Conservation (phyloP, 2,113 vertebrate species). For the Gobiocypris rarus region DNA sequence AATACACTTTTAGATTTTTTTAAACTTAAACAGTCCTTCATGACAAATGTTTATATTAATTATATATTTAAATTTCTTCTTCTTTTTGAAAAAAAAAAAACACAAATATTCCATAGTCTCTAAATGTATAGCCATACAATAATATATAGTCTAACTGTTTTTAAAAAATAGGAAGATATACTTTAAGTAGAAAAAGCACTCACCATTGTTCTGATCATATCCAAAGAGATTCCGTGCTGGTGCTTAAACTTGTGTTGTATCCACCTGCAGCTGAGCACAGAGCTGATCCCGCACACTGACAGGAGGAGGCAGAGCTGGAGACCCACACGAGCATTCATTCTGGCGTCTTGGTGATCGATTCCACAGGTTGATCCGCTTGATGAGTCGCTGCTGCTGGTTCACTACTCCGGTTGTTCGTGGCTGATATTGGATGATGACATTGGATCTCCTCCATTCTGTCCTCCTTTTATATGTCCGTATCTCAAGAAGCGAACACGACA, state of each 20-base stretch:
- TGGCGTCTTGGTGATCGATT: background rate
- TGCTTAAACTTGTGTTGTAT: constrained; percentile 60
- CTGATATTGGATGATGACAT: background rate
- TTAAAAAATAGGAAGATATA: no score
- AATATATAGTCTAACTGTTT: no score
- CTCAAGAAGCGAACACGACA: background rate
- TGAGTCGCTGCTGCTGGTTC: background rate
- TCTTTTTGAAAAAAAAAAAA: no score
- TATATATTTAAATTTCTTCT: no score
- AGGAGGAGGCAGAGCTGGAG: constrained; percentile 56
- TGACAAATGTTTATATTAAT: no score
- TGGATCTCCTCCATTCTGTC: constrained; percentile 9
- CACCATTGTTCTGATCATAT: constrained; percentile 62
- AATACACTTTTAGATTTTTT: no score
- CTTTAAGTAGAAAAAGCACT: constrained; percentile 49
- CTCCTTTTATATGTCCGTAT: background rate
- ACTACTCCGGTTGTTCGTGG: no score
- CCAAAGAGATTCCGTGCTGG: constrained; percentile 50
- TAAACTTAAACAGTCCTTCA: no score
- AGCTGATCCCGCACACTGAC: constrained; percentile 41
- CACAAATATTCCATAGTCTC: background rate
- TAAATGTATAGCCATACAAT: background rate
- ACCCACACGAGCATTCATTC: constrained; percentile 50
- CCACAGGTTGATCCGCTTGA: background rate
- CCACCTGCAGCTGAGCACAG: constrained; percentile 66